These are phyloP conservation scores for Gnatocerus cornutus DNA, from an alignment of 2,888 invertebrate genomes.

Conservation along the genomic window DNA sequence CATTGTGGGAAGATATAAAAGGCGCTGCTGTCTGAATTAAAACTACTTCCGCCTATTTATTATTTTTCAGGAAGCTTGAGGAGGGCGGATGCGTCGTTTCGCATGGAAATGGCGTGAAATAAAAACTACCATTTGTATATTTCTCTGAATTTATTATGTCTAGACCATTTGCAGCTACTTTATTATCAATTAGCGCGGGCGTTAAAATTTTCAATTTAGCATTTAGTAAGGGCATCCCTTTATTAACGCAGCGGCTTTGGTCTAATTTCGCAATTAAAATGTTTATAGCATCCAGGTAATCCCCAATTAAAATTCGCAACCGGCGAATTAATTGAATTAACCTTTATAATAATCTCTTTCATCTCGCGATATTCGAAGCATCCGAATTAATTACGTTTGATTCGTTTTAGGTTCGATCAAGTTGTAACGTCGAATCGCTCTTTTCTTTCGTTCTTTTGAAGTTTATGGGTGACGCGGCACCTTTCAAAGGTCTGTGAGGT, in stretches of 20 bases:
- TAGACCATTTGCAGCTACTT: conserved; percentile 17
- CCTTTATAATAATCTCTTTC: conserved; percentile 45
- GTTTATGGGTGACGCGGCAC: conserved; percentile 45
- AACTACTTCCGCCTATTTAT: conserved; percentile 31
- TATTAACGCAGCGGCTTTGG: conserved; percentile 33
- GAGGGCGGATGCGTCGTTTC: background rate
- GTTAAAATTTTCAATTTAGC: conserved; percentile 38
- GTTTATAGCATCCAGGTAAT: conserved; percentile 44
- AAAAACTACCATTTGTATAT: conserved; percentile 14
- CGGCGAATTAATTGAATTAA: conserved; percentile 48
- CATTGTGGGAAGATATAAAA: conserved; percentile 22
- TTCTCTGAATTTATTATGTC: conserved; percentile 7
- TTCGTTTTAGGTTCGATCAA: conserved; percentile 34
- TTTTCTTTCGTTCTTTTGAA: conserved; percentile 41
- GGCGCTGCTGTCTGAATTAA: conserved; percentile 22
- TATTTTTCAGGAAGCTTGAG: conserved; percentile 13
- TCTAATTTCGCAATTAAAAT: conserved; percentile 44
- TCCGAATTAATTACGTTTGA: conserved; percentile 39
- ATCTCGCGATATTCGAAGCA: conserved; percentile 20
- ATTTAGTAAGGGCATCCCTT: conserved; percentile 17
- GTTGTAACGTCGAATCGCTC: conserved; percentile 20
- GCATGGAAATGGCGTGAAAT: conserved; percentile 16
- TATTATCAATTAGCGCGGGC: conserved; percentile 25
- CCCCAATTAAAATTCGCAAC: conserved; percentile 49
- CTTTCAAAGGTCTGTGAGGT: conserved; percentile 53